Conservation (phyloP, 1,140 invertebrate species). For the Saccostrea cuccullata region DNA sequence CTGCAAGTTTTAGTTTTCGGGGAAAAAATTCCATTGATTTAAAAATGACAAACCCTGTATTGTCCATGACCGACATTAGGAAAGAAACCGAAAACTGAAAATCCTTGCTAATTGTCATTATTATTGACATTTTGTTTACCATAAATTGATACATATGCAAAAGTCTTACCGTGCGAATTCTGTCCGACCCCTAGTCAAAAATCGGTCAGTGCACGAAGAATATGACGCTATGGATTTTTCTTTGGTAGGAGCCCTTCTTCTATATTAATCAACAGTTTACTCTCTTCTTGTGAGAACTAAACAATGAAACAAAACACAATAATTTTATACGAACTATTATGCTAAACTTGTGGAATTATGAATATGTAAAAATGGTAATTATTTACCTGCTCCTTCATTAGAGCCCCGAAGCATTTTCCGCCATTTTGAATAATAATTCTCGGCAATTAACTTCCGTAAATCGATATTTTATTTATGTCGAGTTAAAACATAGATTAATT, state of each 20-base stretch:
- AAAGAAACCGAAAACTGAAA: not conserved
- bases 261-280: not conserved
- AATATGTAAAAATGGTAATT: constrained; percentile 66
- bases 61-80: not conserved
- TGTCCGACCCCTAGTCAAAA: constrained; percentile 28
- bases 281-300: not conserved
- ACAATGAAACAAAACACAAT: not conserved
- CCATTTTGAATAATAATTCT: constrained; percentile 65
- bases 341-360: constrained; percentile 58
- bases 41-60: not conserved
- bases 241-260: not conserved
- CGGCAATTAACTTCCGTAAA: constrained; percentile 29
- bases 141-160: constrained; percentile 31
- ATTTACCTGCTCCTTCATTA: constrained; percentile 60
- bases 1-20: not conserved
- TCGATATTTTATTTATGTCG: not conserved
- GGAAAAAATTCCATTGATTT: not conserved
- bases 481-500: not conserved
- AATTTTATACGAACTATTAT: constrained; percentile 54
- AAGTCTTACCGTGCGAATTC: not conserved
- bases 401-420: constrained; percentile 48
- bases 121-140: not conserved
- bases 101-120: not conserved
- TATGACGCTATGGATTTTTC: not conserved
- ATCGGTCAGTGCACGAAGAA: constrained; percentile 16